These are phyloP conservation scores for Oasisia sp. DNA, from an alignment of 2,888 invertebrate species.

Conservation along the genomic window DNA sequence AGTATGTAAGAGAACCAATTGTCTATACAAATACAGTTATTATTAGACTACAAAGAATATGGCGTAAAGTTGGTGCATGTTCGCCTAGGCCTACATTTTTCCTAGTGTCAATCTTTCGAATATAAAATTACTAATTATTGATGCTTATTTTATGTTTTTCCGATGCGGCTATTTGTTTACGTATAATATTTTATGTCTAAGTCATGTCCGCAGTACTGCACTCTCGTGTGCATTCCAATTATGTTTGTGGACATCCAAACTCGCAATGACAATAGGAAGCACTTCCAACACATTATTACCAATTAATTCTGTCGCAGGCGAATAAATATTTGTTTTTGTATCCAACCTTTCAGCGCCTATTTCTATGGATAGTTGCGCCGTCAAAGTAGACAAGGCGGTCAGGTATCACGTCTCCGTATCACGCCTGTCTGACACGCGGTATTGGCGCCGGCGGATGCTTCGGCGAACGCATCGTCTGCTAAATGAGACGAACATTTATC, in stretches of 20 bases:
- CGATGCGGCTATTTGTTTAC: not conserved
- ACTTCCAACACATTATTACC: not conserved
- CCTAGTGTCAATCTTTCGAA: no score
- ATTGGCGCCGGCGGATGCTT: not conserved
- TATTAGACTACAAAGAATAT: no score
- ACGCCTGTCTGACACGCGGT: not conserved
- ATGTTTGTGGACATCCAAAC: not conserved
- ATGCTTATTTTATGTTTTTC: not conserved
- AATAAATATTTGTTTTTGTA: slow-evolving; percentile 11
- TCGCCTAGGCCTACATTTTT: no score
- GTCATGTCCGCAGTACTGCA: not conserved
- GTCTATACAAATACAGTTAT: no score
- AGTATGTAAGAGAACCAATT: no score
- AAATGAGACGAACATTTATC: not conserved
- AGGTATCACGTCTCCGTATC: not conserved
- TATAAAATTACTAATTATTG: no score
- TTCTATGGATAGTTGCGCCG: not conserved
- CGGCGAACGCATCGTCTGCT: not conserved
- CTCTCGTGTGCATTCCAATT: not conserved
- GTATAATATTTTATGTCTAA: not conserved
- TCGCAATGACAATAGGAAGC: not conserved
- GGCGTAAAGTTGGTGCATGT: no score
- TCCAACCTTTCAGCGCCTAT: not conserved
- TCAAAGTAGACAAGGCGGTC: not conserved
- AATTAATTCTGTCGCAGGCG: not conserved